Base-by-base conservation (phyloP, 2,113 vertebrate genomes). In the Nesospiza acunhae region DNA sequence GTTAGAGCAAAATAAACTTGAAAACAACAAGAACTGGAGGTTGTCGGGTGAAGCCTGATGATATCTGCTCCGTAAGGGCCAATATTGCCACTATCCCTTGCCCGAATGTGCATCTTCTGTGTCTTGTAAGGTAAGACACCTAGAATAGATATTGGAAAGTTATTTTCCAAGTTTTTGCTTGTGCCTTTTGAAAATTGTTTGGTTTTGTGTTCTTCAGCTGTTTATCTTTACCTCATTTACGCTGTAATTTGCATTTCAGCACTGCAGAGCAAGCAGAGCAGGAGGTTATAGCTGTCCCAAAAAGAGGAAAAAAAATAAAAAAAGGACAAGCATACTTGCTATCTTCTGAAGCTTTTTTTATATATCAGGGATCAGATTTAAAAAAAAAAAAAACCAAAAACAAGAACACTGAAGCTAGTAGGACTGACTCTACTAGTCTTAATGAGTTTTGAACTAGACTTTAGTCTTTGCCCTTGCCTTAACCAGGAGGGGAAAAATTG, bases 111-210 rank as follows among this genome's bases (percentile, higher is more conserved):
- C 5, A 8, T 47, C 23, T 33, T 28, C 22, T 44, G 21, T 26
- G 46, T 9, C 3, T 17, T 73, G 20, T 41, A 6, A 21, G 39
- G 20, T 7, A 73, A 59, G 41, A 67, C 9, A 11, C 2, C 16
- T 69, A 23, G 0, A 9, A 6, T 9, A 13, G 5, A 1, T 18
- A 28, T 9, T 52, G 62, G 3, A 21, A 56, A 76, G 44, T 16
- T 67, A 6, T 52, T 76, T 72, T 69, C 47, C 2, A 15, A 68
- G 15, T 24, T 59, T 23, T 44, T 41, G 26, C 33, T 62, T 39
- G 6, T 87, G 20, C 33, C 13, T 49, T 42, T 31, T 9, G 15
- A 69, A 63, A 33, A 47, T 15, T 9, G 5, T 22, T 74, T 33
- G 18, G 3, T 82, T 49, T 28, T 39, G 8, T 31, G 6, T 62